Percentiles rank a stretch among this genome's conserved stretches.
Conservation (phyloP, 37 sponge, comb jelly and placozoan species). For the Beroe forskalii region DNA sequence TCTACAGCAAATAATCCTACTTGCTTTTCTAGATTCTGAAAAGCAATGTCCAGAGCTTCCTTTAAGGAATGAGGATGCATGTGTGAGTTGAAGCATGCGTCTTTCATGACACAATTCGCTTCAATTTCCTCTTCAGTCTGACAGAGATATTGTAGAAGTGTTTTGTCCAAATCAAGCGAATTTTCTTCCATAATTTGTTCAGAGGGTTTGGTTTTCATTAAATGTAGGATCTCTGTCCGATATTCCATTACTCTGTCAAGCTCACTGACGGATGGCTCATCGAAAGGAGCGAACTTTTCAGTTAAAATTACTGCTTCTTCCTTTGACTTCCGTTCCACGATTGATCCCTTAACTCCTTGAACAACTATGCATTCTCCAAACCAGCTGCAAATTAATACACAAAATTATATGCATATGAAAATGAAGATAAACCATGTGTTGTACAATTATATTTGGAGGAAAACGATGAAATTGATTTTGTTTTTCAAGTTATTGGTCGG, state of each 20-base stretch:
- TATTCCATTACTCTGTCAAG: background rate
- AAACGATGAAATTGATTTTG: too few relatives aligned
- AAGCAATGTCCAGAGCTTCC: background rate
- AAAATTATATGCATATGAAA: too few relatives aligned
- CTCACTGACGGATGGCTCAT: background rate
- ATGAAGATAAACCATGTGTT: too few relatives aligned
- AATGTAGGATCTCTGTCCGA: background rate
- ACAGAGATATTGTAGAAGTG: background rate
- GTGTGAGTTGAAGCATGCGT: background rate
- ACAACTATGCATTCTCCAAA: background rate
- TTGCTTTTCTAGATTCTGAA: background rate
- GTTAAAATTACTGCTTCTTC: background rate
- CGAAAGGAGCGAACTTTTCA: background rate
- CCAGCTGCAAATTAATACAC: slow-evolving; percentile 20
- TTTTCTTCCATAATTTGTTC: background rate
- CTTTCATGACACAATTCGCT: background rate
- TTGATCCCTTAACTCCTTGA: background rate
- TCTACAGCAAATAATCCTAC: background rate
- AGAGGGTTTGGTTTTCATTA: too few relatives aligned
- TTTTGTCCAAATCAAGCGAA: background rate
- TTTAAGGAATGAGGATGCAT: background rate
- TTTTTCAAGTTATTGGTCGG: too few relatives aligned
- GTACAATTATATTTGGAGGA: too few relatives aligned
- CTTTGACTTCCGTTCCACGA: background rate
- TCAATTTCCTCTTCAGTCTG: background rate